Percentiles rank a stretch among this genome's conserved stretches.
phyloP scores from a whole-genome alignment of 2,888 invertebrate species.

The Metacarcinus magister region DNA sequence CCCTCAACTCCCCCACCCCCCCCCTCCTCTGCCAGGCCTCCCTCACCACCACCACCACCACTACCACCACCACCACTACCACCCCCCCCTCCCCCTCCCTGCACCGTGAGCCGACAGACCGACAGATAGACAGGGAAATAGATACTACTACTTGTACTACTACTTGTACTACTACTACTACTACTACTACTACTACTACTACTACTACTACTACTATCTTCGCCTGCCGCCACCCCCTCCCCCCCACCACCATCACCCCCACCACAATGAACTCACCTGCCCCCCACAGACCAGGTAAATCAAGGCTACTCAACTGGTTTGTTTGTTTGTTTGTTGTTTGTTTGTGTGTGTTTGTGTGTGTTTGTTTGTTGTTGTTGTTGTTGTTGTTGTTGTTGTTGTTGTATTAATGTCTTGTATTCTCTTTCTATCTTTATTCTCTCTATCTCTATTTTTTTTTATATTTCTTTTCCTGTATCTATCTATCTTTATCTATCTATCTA shows the following conservation, averaged over 20 bases:
- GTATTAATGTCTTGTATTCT: background rate
- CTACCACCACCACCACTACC: background rate
- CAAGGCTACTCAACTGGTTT: background rate
- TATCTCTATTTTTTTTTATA: background rate
- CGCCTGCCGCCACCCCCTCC: background rate
- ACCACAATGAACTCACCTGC: slow-evolving; percentile 74
- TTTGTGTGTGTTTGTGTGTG: background rate
- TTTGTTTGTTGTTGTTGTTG: background rate
- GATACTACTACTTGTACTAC: background rate
- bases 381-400: slow-evolving; percentile 28
- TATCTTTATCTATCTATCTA: background rate
- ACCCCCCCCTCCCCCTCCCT: background rate
- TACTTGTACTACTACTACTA: no score
- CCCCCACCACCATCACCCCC: background rate
- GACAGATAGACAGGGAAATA: background rate
- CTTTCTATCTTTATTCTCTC: slow-evolving; percentile 52
- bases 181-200: background rate
- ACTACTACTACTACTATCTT: background rate
- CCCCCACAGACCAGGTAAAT: slow-evolving; percentile 77
- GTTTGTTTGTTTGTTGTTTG: background rate
- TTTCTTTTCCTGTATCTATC: background rate
- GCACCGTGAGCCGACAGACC: background rate
- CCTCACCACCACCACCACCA: slow-evolving; percentile 11
- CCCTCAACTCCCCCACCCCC: background rate
- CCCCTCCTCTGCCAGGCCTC: slow-evolving; percentile 8